Evolutionary conservation across 2,888 invertebrate genomes (phyloP), one percentile per base, ranked within the genome.

Genomic region (Hirudinaria manillensis): DNA sequence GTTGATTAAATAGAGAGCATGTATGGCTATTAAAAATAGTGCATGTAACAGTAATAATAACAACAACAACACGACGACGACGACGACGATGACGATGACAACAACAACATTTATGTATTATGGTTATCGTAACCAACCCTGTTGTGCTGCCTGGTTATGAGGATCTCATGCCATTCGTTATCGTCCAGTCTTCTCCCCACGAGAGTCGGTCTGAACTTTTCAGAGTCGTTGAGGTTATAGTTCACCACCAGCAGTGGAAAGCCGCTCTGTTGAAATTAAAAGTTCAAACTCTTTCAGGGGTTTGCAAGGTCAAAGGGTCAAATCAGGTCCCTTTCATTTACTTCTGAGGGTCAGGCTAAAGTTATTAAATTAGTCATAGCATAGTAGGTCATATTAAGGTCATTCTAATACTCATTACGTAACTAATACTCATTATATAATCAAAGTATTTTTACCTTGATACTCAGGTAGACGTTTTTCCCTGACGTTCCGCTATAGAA

Each of bases 401-500:
- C 45, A 45, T 45, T 45, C 4, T 45, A 10, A 45, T 45, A 6
- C 16, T 45, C 10, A 38, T 38, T 10, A 38, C 3, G 10, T 45
- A 61, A 7, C 61, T 61, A 61, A 16, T 6, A 10, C 7, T 61
- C 19, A 61, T 13, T 3, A 27, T 13, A 72, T 72, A 6, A 56
- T 1, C 19, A 6, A 56, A 56, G 32, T 21, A 27, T 51, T 24
- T 32, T n/a, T 29, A 84, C 84, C 82, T 82, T 81, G 65, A 84
- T 74, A 56, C 81, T 81, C 45, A 84, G 75, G 76, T 82, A 77
- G 70, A 80, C 80, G 61, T 81, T 77, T 16, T 78, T 76, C 56
- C 78, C 75, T 0, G 67, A 70, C 29, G 80, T 80, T 7, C 82
- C 79, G 21, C 80, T 80, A 71, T 80, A 82, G 83, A 83, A 84